Conservation (phyloP, 2,797 vertebrate genomes). For the Momotus momota region DNA sequence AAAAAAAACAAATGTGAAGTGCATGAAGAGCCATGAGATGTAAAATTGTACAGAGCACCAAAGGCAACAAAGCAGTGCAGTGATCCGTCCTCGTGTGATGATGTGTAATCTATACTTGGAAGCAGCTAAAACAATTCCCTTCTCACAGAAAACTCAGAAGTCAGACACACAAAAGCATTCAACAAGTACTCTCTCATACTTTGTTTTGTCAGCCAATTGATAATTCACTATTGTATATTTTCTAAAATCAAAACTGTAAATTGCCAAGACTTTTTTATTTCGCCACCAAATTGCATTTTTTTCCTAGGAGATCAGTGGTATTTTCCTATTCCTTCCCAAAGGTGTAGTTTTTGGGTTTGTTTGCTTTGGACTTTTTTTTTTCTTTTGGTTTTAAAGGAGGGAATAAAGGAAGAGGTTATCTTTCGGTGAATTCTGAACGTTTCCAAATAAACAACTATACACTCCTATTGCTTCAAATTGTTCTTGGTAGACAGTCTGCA, state of each 20-base stretch:
- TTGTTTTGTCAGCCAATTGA: background rate
- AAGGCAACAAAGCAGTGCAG: background rate
- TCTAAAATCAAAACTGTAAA: background rate
- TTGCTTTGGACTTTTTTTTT: background rate
- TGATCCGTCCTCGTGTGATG: background rate
- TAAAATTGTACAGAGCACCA: background rate
- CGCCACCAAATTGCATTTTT: background rate
- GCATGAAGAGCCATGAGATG: background rate
- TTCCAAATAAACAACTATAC: background rate
- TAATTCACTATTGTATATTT: background rate
- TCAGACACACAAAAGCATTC: constrained; percentile 8
- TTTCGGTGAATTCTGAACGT: background rate
- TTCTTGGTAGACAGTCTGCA: background rate
- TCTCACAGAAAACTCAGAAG: constrained; percentile 1
- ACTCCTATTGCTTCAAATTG: background rate
- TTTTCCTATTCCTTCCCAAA: background rate
- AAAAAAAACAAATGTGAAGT: background rate
- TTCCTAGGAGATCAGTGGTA: background rate
- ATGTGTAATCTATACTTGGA: background rate
- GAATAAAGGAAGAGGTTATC: background rate
- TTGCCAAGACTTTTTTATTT: background rate
- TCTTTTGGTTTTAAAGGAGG: background rate
- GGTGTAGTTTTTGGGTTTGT: background rate
- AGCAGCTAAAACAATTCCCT: background rate
- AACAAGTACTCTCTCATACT: background rate